phyloP scores from a whole-genome alignment of 2,888 invertebrate genomes.

The Philhelius pedissequus region DNA sequence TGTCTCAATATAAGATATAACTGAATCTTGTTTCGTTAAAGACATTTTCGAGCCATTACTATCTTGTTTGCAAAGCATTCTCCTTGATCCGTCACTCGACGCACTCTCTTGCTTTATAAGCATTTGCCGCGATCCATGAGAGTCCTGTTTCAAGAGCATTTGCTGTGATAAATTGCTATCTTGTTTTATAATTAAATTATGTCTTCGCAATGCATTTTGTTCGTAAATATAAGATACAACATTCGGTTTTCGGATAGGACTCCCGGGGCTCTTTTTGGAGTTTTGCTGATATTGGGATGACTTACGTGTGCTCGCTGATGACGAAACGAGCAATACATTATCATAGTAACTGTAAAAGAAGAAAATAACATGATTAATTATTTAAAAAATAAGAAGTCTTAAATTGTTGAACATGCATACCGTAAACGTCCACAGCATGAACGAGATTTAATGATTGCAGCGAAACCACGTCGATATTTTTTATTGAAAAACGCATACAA shows the following conservation, averaged over 20 bases:
- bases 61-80: conserved; percentile 77
- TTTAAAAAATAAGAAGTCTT: background rate
- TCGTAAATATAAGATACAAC: conserved; percentile 82
- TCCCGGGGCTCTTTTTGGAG: conserved; percentile 80
- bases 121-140: conserved; percentile 78
- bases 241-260: conserved; percentile 79
- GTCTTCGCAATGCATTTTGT: conserved; percentile 76
- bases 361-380: background rate
- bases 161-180: conserved; percentile 78
- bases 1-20: conserved; percentile 78
- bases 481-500: conserved; percentile 97
- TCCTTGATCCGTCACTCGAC: conserved; percentile 78
- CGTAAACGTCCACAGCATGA: conserved; percentile 91
- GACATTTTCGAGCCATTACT: conserved; percentile 78
- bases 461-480: conserved; percentile 94
- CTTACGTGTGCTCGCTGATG: conserved; percentile 90
- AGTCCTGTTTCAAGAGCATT: conserved; percentile 78
- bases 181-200: conserved; percentile 78
- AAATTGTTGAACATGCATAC: conserved; percentile 64
- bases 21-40: conserved; percentile 78
- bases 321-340: conserved; percentile 91
- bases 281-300: conserved; percentile 92
- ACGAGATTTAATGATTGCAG: conserved; percentile 91
- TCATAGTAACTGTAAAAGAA: conserved; percentile 85
- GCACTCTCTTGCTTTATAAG: conserved; percentile 78